Base-by-base conservation (phyloP, 1,140 invertebrate species). In the Cotesia typhae region DNA sequence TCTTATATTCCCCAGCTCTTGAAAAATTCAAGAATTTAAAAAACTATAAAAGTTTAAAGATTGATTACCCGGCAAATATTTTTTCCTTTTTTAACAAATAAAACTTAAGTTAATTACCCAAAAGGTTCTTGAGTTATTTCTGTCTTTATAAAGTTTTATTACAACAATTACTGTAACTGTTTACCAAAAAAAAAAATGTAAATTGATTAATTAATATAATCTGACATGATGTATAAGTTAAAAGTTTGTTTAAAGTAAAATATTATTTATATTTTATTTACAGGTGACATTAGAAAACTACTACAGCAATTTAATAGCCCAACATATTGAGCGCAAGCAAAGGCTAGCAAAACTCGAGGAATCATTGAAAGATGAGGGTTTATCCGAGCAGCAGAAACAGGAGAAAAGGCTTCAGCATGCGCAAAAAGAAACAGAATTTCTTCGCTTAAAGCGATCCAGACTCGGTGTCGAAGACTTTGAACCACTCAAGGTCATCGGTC, bases 401-500 rank as follows among this genome's bases (percentile, higher is more conserved):
- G 94, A 95, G 83, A 95, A 96, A 86, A 90, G 98, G 74, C 90
- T 94, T 79, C 96, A 97, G 81, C 98, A 99, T 90, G 97, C 97
- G 41, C 92, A 96, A 81, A 99, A 99, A 83, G 98, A 99, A 87
- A 99, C 98, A 2, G 98, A 99, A 87, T 99, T 98, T 88, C 90
- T 99, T 57, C 90, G 98, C 67, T 90, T 99, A 71, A 99, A 99
- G 85, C 88, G 98, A 75, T 98, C 98, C 5, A 91, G 98, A 71
- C 90, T 99, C 2, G 97, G 96, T 52, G 98, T 99, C 17, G 96
- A 99, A 84, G 98, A 99, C 87, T 99, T 99, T 85, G 96, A 98
- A 85, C 96, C 97, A 10, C 89, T 99, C 20, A 99, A 99, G 90
- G 96, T 99, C 28, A 95, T 95, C 78, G 98, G 98, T 12, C 90